A percentile compares a stretch with the other conserved stretches of the same genome.
Evolutionary conservation across 2,113 vertebrate species (phyloP).

Genomic region (Tachuris rubrigastra): DNA sequence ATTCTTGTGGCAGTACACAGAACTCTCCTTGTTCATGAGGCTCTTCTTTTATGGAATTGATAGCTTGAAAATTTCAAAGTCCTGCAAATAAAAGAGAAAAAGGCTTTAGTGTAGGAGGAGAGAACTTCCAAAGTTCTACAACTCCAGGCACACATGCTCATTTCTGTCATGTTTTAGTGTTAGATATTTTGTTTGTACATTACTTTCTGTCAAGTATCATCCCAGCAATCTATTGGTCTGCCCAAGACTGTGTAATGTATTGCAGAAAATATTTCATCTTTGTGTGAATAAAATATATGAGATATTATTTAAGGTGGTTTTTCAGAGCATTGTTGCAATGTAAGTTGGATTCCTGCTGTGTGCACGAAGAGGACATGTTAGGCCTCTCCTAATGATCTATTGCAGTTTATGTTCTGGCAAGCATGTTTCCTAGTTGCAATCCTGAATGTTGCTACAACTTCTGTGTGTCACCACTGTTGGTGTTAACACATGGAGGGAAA

Average conservation of each 20-base stretch:
- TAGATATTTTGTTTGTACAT: neutral
- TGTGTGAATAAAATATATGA: neutral
- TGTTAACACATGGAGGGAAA: accelerated
- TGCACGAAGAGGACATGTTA: neutral
- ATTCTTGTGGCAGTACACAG: neutral
- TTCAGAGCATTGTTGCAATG: neutral
- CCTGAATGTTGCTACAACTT: neutral
- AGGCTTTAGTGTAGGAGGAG: neutral
- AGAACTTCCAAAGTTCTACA: neutral
- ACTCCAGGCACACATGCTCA: neutral
- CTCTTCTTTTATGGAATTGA: neutral
- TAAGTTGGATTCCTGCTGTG: neutral
- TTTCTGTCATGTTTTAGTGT: neutral
- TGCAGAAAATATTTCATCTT: neutral
- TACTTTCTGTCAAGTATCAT: neutral
- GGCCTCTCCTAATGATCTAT: neutral
- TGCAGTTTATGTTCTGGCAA: neutral
- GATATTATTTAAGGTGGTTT: neutral
- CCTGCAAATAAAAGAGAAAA: neutral
- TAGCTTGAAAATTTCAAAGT: neutral
- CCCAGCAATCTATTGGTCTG: neutral
- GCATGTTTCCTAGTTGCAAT: neutral
- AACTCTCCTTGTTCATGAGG: neutral
- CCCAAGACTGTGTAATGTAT: neutral
- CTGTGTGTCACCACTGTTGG: accelerated